phyloP scores from a whole-genome alignment of 2,888 invertebrate genomes.

The Bellardia pandia region DNA sequence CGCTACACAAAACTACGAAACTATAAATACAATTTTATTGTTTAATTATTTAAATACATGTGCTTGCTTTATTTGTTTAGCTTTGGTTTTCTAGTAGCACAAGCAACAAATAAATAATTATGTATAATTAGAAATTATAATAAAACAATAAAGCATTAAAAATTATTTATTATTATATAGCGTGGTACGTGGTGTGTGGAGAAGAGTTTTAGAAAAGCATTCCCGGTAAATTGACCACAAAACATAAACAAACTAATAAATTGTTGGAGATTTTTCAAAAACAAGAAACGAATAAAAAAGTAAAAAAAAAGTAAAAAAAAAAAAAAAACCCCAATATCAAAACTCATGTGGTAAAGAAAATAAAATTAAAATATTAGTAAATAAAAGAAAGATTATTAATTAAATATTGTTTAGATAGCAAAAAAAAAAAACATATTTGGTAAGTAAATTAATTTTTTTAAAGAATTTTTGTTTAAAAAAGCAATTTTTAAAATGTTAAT shows the following conservation, averaged over 20 bases:
- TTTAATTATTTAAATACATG: neutral
- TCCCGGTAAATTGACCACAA: conserved; percentile 18
- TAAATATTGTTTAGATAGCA: neutral
- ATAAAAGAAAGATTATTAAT: conserved; percentile 16
- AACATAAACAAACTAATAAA: conserved; percentile 25
- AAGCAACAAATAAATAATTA: neutral
- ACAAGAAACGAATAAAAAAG: neutral
- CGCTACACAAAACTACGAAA: neutral
- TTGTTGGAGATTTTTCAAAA: neutral
- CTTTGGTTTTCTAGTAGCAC: too few relatives aligned
- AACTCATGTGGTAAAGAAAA: conserved; percentile 14
- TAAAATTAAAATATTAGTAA: neutral
- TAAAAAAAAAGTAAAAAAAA: neutral
- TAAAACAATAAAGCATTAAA: conserved; percentile 8
- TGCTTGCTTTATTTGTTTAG: neutral
- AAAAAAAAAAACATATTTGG: neutral
- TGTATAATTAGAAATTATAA: neutral
- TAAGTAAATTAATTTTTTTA: neutral
- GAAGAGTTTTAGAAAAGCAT: neutral
- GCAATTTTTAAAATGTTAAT: neutral
- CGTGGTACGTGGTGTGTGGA: neutral
- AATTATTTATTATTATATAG: neutral
- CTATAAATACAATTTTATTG: neutral
- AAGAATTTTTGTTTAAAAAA: neutral
- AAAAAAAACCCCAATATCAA: too few relatives aligned